Base-by-base conservation (phyloP, 2,797 vertebrate species). In the Rousettus madagascariensis region DNA sequence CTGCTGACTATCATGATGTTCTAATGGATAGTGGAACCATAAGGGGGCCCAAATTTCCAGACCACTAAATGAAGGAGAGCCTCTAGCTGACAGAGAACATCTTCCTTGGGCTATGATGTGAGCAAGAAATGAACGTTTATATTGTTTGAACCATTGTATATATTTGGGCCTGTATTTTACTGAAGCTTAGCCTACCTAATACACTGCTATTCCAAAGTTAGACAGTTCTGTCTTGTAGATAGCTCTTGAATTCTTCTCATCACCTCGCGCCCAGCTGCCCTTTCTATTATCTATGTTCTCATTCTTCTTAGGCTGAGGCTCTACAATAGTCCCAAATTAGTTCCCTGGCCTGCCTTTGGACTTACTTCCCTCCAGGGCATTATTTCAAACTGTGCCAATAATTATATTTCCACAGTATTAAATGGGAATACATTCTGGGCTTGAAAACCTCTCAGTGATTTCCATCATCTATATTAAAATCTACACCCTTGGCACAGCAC, bases 91-190 rank as follows among this genome's bases (percentile, higher is more conserved):
- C 33, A 90, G 92, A 51, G n/a, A 85, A 16, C 30, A 92, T 78
- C 74, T 84, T 97, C 55, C 74, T 90, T 93, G 49, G 57, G 83
- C 2, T 74, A 38, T 63, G 68, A 86, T 26, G 30, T 83, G 22
- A 86, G 9, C 30, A 95, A 92, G 53, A 95, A 90, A 92, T 79
- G 89, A 68, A 90, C 11, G 19, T 88, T 90, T 85, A 68, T 79
- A 33, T 75, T 89, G 43, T 63, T 51, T 91, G 33, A 72, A 63
- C 24, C 57, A 83, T 74, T 86, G 41, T 69, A 26, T 65, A 30
- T 83, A 93, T 83, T 72, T 92, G 16, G 19, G 17, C 59, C 38
- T 92, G 43, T 66, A 41, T 69, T 90, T 87, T 65, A 79, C n/a
- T 63, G 11, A 0, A 95, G 10, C 11, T 82, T 95, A 82, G 4